These are phyloP conservation scores for Caenorhabditis wallacei DNA, from an alignment of 2,888 invertebrate genomes.

Conservation along the genomic window DNA sequence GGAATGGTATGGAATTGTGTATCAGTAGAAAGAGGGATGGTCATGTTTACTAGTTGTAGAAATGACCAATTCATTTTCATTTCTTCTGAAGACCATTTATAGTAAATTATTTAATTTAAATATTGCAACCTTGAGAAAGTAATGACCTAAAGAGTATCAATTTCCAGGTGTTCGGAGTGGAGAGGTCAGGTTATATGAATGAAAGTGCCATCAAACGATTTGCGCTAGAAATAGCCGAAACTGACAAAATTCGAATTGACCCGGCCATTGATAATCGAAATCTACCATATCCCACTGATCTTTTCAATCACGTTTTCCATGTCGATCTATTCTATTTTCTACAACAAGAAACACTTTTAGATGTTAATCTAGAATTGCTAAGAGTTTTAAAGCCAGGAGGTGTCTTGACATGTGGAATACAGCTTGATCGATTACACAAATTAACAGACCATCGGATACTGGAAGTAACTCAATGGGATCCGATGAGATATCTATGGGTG, in stretches of 20 bases:
- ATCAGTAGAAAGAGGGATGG: too few species aligned
- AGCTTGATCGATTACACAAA: constrained; percentile 71
- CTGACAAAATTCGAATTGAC: constrained; percentile 73
- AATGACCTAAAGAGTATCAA: too few species aligned
- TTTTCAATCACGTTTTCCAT: constrained; percentile 79
- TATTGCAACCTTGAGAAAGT: too few species aligned
- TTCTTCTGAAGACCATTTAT: too few species aligned
- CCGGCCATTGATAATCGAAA: constrained; percentile 70
- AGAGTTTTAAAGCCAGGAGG: constrained; percentile 77
- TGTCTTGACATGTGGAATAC: constrained; percentile 75
- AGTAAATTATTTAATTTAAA: too few species aligned
- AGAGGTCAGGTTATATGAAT: constrained; percentile 79
- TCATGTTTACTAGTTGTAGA: too few species aligned
- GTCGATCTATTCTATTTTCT: constrained; percentile 82
- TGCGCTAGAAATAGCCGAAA: constrained; percentile 74
- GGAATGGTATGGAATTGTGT: constrained; percentile 67
- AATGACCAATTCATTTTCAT: too few species aligned
- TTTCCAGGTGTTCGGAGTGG: constrained; percentile 78
- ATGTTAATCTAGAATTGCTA: constrained; percentile 75
- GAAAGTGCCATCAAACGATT: constrained; percentile 70
- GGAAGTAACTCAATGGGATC: constrained; percentile 73
- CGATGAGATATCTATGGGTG: constrained; percentile 72
- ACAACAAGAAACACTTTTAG: constrained; percentile 68
- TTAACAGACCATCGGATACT: constrained; percentile 73
- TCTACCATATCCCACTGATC: constrained; percentile 79